Conservation (phyloP, 1,140 invertebrate species). For the Zaprionus inermis region DNA sequence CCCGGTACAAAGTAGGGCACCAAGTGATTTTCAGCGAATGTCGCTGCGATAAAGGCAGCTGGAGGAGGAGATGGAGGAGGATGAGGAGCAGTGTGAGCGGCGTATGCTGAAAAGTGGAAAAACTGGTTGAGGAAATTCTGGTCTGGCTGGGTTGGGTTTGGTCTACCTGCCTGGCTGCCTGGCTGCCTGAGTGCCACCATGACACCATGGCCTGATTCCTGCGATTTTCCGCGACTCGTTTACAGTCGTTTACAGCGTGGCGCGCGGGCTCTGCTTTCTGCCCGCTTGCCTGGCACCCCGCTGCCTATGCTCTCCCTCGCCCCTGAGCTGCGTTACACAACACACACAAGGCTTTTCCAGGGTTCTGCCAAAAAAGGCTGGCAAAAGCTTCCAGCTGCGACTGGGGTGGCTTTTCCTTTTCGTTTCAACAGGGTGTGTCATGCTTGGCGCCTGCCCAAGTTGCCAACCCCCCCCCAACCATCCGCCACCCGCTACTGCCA, state of each 20-base stretch:
- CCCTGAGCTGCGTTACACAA: slow-evolving; percentile 35
- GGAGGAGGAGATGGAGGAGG: neutral
- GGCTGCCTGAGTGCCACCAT: slow-evolving; percentile 35
- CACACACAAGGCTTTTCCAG: slow-evolving; percentile 32
- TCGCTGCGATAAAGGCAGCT: slow-evolving; percentile 21
- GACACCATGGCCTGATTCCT: slow-evolving; percentile 75
- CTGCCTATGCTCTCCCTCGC: too few relatives aligned
- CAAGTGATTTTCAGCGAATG: slow-evolving; percentile 25
- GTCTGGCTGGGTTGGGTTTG: slow-evolving; percentile 50
- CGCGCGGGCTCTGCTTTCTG: slow-evolving; percentile 14
- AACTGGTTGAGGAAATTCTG: slow-evolving; percentile 70
- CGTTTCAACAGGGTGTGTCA: slow-evolving; percentile 32
- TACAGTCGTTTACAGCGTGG: slow-evolving; percentile 3
- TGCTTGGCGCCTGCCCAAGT: slow-evolving; percentile 11
- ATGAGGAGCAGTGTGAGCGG: neutral
- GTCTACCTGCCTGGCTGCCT: too few relatives aligned
- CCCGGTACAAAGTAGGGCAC: slow-evolving; percentile 60
- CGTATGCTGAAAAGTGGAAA: slow-evolving; percentile 30
- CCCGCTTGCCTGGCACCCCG: neutral
- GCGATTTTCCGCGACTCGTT: slow-evolving; percentile 36
- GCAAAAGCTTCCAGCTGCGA: slow-evolving; percentile 34
- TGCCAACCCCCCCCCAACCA: neutral
- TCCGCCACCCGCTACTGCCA: neutral
- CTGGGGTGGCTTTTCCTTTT: slow-evolving; percentile 16
- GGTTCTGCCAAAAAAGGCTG: slow-evolving; percentile 14